A percentile compares a stretch with the other conserved stretches of the same genome.
Conservation (phyloP, 2,797 vertebrate genomes). For the Centroberyx gerrardi region DNA sequence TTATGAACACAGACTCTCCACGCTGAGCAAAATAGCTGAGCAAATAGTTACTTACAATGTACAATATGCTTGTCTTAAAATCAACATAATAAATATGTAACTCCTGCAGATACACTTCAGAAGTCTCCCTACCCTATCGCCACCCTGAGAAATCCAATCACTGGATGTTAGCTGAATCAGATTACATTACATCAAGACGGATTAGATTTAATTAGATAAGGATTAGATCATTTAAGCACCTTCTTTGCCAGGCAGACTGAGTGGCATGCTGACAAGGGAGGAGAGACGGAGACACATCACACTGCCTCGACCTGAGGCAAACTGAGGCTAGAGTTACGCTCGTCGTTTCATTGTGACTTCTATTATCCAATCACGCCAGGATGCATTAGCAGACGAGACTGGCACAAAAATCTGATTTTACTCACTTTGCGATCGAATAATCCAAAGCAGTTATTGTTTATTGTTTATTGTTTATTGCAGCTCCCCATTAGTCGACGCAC, state of each 20-base stretch:
- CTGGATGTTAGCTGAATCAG: constrained; percentile 22
- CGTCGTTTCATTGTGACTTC: constrained; percentile 51
- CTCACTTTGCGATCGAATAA: constrained; percentile 31
- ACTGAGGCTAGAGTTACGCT: constrained; percentile 35
- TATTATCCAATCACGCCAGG: constrained; percentile 60
- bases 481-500: too few relatives aligned
- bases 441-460: constrained; percentile 19
- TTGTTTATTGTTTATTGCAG: too few relatives aligned
- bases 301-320: not conserved
- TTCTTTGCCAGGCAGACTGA: constrained; percentile 41
- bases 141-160: constrained; percentile 58
- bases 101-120: not conserved
- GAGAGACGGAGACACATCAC: constrained; percentile 30
- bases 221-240: constrained; percentile 60
- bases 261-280: not conserved
- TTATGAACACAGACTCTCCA: not conserved
- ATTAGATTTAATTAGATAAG: constrained; percentile 62
- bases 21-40: too few relatives aligned
- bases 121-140: not conserved
- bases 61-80: not conserved
- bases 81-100: not conserved
- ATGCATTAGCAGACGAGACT: constrained; percentile 45
- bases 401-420: constrained; percentile 60
- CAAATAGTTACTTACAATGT: not conserved
- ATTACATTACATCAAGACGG: constrained; percentile 51